Conservation (phyloP, 2,797 vertebrate species). For the Bradypodion ventrale region DNA sequence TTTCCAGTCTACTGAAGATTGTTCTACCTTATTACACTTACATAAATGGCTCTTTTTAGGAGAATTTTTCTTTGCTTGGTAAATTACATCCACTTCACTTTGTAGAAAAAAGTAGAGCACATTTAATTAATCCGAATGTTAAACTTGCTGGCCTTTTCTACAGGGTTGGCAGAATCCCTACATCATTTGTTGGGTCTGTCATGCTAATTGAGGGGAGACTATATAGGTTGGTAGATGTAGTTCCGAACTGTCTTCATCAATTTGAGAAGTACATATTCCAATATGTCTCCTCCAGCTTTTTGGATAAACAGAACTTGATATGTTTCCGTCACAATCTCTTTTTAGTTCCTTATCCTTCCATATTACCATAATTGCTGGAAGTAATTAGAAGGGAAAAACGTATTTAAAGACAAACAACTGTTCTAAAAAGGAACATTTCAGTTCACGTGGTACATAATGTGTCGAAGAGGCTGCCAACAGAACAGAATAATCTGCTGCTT, state of each 20-base stretch:
- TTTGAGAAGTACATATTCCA: slow-evolving; percentile 4
- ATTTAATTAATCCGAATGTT: neutral
- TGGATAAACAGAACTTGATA: slow-evolving; percentile 19
- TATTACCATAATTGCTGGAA: slow-evolving; percentile 60
- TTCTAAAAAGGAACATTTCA: slow-evolving; percentile 17
- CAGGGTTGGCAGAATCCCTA: slow-evolving; percentile 23
- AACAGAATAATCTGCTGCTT: neutral
- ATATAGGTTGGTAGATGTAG: slow-evolving; percentile 2
- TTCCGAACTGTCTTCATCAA: slow-evolving; percentile 9
- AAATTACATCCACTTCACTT: slow-evolving; percentile 13
- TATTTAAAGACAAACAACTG: slow-evolving; percentile 12
- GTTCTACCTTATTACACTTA: slow-evolving; percentile 37
- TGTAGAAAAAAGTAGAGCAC: slow-evolving; percentile 29
- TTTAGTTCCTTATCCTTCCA: slow-evolving; percentile 33
- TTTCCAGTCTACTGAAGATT: slow-evolving; percentile 35
- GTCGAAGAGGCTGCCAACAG: neutral
- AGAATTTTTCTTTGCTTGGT: neutral
- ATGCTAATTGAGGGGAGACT: neutral
- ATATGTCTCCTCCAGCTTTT: slow-evolving; percentile 27
- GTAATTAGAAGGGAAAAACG: slow-evolving; percentile 48
- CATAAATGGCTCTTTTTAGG: slow-evolving; percentile 22
- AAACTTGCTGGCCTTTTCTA: slow-evolving; percentile 32
- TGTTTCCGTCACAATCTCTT: slow-evolving; percentile 30
- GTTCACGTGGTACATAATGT: neutral
- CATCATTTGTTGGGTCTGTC: neutral